Conservation (phyloP, 2,113 vertebrate species). For the Merops nubicus region DNA sequence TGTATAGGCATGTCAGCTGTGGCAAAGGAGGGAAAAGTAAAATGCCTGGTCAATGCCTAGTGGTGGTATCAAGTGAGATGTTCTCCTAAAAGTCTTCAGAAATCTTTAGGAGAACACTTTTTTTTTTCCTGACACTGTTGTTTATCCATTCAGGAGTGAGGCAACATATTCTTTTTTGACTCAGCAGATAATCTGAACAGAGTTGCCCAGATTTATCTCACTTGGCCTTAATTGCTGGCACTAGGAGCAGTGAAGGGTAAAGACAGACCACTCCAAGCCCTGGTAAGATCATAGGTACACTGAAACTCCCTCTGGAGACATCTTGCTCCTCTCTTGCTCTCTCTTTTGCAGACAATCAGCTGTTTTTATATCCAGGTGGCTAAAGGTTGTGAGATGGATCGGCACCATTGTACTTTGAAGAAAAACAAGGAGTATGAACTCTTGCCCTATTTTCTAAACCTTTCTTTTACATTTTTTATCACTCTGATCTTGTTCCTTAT, state of each 20-base stretch:
- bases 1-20: background rate
- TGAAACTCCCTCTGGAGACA: background rate
- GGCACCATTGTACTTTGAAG: background rate
- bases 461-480: background rate
- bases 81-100: background rate
- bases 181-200: background rate
- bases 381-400: background rate
- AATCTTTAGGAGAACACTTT: background rate
- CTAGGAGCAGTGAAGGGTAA: background rate
- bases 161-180: background rate
- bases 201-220: background rate
- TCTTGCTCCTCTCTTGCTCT: background rate
- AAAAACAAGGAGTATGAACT: background rate
- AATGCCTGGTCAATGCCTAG: background rate
- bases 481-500: background rate
- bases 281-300: background rate
- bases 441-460: background rate
- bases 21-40: background rate
- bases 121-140: background rate
- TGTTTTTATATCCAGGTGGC: background rate
- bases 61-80: no score
- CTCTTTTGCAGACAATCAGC: background rate
- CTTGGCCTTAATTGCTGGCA: background rate
- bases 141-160: background rate
- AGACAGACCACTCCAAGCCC: background rate